A percentile compares a stretch with the other conserved stretches of the same genome.
phyloP scores from a whole-genome alignment of 1,140 invertebrate genomes.

The Ridgeia piscesae region DNA sequence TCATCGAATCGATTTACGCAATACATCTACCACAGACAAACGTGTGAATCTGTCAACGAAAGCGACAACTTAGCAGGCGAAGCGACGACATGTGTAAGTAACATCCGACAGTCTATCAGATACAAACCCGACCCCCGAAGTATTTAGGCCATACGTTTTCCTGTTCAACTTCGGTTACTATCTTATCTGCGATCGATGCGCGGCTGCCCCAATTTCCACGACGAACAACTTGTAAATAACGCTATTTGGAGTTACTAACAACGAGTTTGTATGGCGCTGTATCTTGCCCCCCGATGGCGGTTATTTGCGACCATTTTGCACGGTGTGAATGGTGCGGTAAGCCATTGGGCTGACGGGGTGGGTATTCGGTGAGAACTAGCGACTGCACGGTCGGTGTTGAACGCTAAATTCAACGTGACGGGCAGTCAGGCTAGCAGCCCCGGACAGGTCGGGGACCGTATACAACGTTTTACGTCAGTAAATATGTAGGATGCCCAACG shows the following conservation, averaged over 20 bases:
- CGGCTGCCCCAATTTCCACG: not conserved
- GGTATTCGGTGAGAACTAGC: not conserved
- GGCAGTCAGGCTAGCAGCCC: not conserved
- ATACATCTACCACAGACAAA: not conserved
- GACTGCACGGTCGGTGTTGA: not conserved
- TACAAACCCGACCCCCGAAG: not conserved
- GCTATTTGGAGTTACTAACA: not conserved
- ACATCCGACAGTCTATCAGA: not conserved
- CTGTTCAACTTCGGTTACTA: constrained; percentile 1
- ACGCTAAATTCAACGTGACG: not conserved
- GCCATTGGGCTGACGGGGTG: not conserved
- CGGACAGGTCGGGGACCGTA: not conserved
- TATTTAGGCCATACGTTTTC: not conserved
- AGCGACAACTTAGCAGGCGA: not conserved
- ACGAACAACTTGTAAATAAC: not conserved
- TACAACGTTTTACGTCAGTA: no score
- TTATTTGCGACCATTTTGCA: not conserved
- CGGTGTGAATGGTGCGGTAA: not conserved
- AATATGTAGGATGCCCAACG: no score
- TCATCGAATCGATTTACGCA: not conserved
- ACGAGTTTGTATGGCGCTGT: not conserved
- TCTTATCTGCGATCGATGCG: not conserved
- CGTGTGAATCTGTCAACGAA: not conserved
- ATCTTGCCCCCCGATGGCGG: not conserved
- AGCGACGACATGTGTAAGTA: not conserved